These are phyloP conservation scores for Agrotis ipsilon DNA, from an alignment of 2,888 invertebrate species.

Conservation along the genomic window DNA sequence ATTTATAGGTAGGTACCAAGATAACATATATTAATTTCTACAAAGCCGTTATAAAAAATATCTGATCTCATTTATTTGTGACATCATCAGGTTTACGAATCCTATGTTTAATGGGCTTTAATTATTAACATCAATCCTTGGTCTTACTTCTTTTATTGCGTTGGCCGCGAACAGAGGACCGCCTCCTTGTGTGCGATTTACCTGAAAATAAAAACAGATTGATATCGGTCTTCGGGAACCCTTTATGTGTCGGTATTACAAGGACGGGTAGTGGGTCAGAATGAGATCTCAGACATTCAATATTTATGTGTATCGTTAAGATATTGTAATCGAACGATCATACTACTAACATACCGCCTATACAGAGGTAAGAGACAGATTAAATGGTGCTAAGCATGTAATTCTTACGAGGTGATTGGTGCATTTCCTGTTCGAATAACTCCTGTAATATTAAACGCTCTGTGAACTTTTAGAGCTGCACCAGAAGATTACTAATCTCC, in stretches of 20 bases:
- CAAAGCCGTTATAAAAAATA: slow-evolving; percentile 16
- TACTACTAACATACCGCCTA: neutral
- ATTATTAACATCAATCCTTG: slow-evolving; percentile 49
- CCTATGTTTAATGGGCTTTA: slow-evolving; percentile 24
- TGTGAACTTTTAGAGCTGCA: slow-evolving; percentile 3
- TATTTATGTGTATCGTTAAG: slow-evolving; percentile 19
- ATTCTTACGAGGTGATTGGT: neutral
- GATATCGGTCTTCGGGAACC: slow-evolving; percentile 40
- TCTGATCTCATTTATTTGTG: slow-evolving; percentile 42
- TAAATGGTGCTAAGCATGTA: neutral
- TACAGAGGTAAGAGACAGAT: slow-evolving; percentile 5
- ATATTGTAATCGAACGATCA: slow-evolving; percentile 14
- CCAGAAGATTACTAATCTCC: slow-evolving; percentile 2
- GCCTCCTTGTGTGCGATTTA: slow-evolving; percentile 91
- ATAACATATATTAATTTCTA: neutral
- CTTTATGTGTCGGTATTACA: slow-evolving; percentile 16
- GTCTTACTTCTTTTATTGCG: slow-evolving; percentile 88
- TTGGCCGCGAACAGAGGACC: slow-evolving; percentile 91
- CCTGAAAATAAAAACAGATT: slow-evolving; percentile 78
- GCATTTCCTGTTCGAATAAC: neutral
- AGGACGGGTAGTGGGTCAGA: slow-evolving; percentile 24
- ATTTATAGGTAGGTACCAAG: slow-evolving; percentile 1
- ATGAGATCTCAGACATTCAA: slow-evolving; percentile 5
- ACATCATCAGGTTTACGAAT: slow-evolving; percentile 42
- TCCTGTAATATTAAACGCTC: neutral